These are phyloP conservation scores for Calcarius ornatus DNA, from an alignment of 2,113 vertebrate species.

Conservation along the genomic window DNA sequence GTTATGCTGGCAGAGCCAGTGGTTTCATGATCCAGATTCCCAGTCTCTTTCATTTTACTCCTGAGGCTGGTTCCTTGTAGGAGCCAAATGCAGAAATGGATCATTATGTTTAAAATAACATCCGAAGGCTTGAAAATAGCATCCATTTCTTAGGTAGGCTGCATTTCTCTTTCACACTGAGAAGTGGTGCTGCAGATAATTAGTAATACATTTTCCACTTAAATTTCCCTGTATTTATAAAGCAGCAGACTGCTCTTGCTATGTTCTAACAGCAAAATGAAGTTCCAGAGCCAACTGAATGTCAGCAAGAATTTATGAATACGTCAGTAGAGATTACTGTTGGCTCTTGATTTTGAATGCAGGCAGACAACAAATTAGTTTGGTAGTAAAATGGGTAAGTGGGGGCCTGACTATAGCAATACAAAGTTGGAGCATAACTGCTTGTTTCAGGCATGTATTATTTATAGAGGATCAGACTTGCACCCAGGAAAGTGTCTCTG, in stretches of 20 bases:
- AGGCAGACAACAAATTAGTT: neutral
- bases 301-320: conserved; percentile 22
- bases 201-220: neutral
- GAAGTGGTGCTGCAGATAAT: conserved; percentile 26
- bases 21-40: neutral
- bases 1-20: neutral
- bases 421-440: neutral
- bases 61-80: neutral
- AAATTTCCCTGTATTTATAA: neutral
- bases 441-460: neutral
- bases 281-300: conserved; percentile 11
- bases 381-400: neutral
- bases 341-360: neutral
- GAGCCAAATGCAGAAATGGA: conserved; percentile 15
- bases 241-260: conserved; percentile 17
- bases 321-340: neutral
- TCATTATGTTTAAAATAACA: conserved; percentile 13
- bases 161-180: conserved; percentile 38
- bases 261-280: conserved; percentile 15
- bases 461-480: neutral
- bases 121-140: conserved; percentile 28
- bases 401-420: neutral
- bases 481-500: neutral
- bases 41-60: neutral
- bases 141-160: conserved; percentile 15